Evolutionary conservation across 1,140 invertebrate genomes (phyloP), one percentile per base, ranked within the genome.

Genomic region (Scylla paramamosain): DNA sequence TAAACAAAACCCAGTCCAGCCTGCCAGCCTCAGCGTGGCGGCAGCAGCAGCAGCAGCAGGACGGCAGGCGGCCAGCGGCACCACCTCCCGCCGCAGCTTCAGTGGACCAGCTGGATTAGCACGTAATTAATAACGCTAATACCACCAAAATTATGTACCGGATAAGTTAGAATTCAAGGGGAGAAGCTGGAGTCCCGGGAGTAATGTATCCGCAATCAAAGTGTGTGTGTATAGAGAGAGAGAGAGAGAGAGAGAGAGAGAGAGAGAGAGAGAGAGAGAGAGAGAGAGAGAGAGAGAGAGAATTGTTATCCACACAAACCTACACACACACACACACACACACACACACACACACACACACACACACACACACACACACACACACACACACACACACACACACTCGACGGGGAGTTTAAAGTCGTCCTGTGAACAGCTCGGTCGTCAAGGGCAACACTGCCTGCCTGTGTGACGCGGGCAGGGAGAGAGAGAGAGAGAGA

Each of bases 401-500:
- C 67, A 77, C 67, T 20, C 67, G 6, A 2, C 67, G 25, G 6
- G n/a, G 16, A n/a, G 67, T 25, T n/a, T 77, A 77, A 77, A 77
- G 67, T 77, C 67, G 67, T 77, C 67, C 20, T 77, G 52, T 59
- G 10, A 77, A 77, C 67, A 77, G 67, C 67, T n/a, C 52, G 39
- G 67, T 77, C 67, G 67, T 77, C 67, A 77, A 20, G 67, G 67
- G 67, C 67, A 77, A 77, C 67, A 77, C 20, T 20, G 67, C 67
- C 67, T 77, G 67, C 67, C 67, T 77, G 20, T 25, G 67, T 25
- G 25, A n/a, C 16, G 67, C 16, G 8, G 20, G 67, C 1, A 20
- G 0, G 25, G 25, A 28, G n/a, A 86, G 83, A 86, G 83, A 86
- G 83, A 86, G 83, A 89, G 87, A 89, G 87, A 89, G 87, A 89